Evolutionary conservation across 2,113 vertebrate genomes (phyloP), one percentile per base, ranked within the genome.

Genomic region (Symphodus melops): DNA sequence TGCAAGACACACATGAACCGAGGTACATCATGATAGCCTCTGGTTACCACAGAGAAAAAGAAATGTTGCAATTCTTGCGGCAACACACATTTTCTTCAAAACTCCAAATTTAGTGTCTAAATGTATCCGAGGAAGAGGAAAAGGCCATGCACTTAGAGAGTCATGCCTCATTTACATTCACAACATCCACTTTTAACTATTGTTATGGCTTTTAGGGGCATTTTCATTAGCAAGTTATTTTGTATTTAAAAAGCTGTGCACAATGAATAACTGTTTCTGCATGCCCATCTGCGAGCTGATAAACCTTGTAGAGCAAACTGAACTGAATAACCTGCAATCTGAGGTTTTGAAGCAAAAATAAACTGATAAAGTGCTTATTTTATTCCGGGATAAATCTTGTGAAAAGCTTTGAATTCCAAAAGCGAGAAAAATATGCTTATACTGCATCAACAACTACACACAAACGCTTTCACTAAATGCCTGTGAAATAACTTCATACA

Each of bases 91-190:
- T 63, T 36, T 70, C 33, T 36, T 9, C 33, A n/a, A 39, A 77
- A 63, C 55, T 58, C 39, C 11, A 70, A 69, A 74, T 63, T 72
- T 53, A 52, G 62, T 72, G 77, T 86, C 58, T 75, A 75, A 69
- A 79, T 72, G 42, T 56, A 63, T 83, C 53, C 25, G n/a, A 20
- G 49, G 20, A 49, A 3, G 21, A 36, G 52, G 74, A 87, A 85
- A 62, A 63, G 61, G 16, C 42, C 84, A 65, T 81, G 81, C 57
- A 67, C 56, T 66, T 66, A 52, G 56, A 64, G 60, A 72, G 79
- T 79, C 49, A 81, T 21, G 84, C 51, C 70, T 85, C 74, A 86
- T 89, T 87, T 70, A 56, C 62, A 75, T 76, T 9, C 21, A 49
- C 53, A 62, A 64, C 42, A 69, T 21, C 46, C 60, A 33, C 36